Percentiles rank a stretch among this genome's conserved stretches.
Conservation (phyloP, 1,140 invertebrate genomes). For the Doryteuthis pealeii region DNA sequence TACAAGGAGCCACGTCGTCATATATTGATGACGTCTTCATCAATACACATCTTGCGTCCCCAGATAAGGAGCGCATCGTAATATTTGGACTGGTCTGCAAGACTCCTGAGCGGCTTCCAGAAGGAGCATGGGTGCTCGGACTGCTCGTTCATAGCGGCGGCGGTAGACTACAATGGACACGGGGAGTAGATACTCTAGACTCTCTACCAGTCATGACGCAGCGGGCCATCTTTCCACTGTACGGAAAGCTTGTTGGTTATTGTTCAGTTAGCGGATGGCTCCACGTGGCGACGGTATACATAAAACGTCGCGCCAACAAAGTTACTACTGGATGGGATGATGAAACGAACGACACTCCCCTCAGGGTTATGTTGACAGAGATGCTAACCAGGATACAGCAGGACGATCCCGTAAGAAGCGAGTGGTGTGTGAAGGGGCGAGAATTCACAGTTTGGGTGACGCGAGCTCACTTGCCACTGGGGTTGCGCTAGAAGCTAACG, state of each 20-base stretch:
- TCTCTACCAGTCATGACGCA: not conserved
- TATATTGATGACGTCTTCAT: not conserved
- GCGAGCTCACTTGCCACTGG: not conserved
- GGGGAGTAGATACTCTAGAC: not conserved
- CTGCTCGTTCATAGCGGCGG: not conserved
- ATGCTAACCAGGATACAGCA: not conserved
- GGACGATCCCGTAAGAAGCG: not conserved
- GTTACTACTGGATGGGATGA: not conserved
- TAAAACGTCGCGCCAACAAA: too few relatives aligned
- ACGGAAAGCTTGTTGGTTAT: not conserved
- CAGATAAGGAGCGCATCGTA: not conserved
- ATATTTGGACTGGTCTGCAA: not conserved
- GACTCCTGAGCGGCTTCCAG: not conserved
- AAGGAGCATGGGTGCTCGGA: not conserved
- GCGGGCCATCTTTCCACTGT: not conserved
- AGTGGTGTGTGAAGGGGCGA: not conserved
- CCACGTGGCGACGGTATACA: not conserved
- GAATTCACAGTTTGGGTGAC: not conserved
- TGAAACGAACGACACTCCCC: not conserved
- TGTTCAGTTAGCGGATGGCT: not conserved
- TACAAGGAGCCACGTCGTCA: not conserved
- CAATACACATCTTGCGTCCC: not conserved
- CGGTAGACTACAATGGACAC: not conserved
- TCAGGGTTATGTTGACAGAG: not conserved
- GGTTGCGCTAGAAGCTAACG: not conserved